A percentile compares a stretch with the other conserved stretches of the same genome.
Conservation (phyloP, 2,113 vertebrate species). For the Naja naja region DNA sequence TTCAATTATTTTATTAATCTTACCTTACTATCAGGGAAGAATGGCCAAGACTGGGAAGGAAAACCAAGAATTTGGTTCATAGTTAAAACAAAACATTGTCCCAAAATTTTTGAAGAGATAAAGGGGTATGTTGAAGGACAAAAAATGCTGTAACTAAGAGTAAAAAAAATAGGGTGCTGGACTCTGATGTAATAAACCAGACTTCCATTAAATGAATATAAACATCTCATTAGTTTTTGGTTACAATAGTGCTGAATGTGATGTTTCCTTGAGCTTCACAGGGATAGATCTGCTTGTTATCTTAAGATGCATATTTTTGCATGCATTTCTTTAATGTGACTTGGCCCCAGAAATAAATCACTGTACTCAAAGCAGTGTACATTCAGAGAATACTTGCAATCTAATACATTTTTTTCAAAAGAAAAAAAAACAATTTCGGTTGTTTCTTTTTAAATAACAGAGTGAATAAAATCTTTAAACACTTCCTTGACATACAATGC, state of each 20-base stretch:
- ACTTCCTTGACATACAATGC: background rate
- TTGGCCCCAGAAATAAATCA: background rate
- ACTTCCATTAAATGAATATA: background rate
- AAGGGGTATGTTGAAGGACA: background rate
- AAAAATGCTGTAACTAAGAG: background rate
- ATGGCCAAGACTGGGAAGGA: background rate
- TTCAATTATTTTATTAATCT: background rate
- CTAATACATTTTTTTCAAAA: background rate
- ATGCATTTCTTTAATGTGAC: background rate
- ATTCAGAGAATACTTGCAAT: background rate
- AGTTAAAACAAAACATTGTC: background rate
- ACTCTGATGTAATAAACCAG: background rate
- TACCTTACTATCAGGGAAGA: constrained; percentile 1
- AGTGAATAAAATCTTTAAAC: background rate
- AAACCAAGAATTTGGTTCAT: background rate
- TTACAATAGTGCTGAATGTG: background rate
- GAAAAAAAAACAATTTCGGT: background rate
- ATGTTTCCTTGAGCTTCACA: background rate
- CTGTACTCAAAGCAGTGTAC: background rate
- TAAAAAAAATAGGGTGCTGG: background rate
- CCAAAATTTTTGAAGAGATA: background rate
- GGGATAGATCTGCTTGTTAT: background rate
- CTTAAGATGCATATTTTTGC: background rate
- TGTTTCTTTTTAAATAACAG: background rate
- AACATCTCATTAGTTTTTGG: background rate